phyloP scores from a whole-genome alignment of 1,140 invertebrate genomes.

The Dufourea novaeangliae region DNA sequence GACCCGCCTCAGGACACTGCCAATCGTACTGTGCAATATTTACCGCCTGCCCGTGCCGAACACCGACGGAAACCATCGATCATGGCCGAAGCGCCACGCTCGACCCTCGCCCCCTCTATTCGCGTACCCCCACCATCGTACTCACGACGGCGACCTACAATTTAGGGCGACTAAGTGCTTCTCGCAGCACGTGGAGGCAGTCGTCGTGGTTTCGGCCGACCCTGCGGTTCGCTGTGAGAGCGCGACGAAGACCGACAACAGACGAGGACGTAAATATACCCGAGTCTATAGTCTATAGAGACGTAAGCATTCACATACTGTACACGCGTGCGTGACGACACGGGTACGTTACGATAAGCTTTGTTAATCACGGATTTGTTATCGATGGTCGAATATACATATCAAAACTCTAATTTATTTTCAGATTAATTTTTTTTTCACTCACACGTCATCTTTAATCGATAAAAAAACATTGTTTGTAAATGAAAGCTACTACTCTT shows the following conservation, averaged over 20 bases:
- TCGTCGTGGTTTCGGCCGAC: constrained; percentile 71
- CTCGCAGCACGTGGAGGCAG: constrained; percentile 78
- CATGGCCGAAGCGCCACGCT: constrained; percentile 63
- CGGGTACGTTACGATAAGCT: constrained; percentile 8
- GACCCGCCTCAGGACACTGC: constrained; percentile 75
- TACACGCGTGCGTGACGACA: constrained; percentile 31
- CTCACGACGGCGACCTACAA: constrained; percentile 77
- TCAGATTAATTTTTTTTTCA: not conserved
- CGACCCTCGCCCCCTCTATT: constrained; percentile 51
- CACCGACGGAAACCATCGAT: constrained; percentile 69
- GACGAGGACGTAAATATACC: constrained; percentile 15
- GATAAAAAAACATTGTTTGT: not conserved
- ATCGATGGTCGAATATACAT: constrained; percentile 10
- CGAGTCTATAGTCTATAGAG: constrained; percentile 25
- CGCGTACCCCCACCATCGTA: constrained; percentile 11
- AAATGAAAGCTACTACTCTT: no score
- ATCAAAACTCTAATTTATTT: not conserved
- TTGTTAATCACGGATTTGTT: constrained; percentile 29
- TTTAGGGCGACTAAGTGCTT: constrained; percentile 74
- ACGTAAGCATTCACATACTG: constrained; percentile 10
- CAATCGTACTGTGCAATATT: constrained; percentile 80
- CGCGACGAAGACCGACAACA: constrained; percentile 27
- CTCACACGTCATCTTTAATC: not conserved
- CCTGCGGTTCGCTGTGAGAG: constrained; percentile 67
- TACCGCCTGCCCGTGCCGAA: constrained; percentile 76